These are phyloP conservation scores for Crax fasciolata DNA, from an alignment of 2,797 vertebrate genomes.

Conservation along the genomic window DNA sequence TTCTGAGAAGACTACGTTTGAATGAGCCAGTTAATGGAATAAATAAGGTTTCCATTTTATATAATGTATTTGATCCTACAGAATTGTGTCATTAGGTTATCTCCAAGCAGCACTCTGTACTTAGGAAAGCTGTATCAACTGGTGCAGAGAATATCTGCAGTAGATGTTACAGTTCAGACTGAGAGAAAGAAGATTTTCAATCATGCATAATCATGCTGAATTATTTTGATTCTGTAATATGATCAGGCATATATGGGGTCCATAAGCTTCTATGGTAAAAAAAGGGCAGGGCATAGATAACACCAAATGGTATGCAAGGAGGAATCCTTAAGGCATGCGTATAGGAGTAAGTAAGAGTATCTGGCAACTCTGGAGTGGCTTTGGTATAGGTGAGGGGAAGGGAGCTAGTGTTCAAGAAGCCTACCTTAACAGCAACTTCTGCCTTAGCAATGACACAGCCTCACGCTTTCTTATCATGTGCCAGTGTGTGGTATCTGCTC, in stretches of 20 bases:
- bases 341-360: not conserved
- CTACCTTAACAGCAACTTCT: slow-evolving; percentile 48
- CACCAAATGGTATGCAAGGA: not conserved
- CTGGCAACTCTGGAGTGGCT: not conserved
- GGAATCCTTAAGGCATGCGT: not conserved
- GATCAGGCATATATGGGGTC: not conserved
- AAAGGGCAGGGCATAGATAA: not conserved
- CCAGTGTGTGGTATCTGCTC: slow-evolving; percentile 30
- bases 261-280: not conserved
- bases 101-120: not conserved
- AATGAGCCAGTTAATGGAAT: not conserved
- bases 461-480: slow-evolving; percentile 5
- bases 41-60: not conserved
- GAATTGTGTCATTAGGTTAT: not conserved
- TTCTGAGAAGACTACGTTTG: not conserved
- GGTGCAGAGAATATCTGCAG: not conserved
- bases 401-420: slow-evolving; percentile 4
- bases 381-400: slow-evolving; percentile 10
- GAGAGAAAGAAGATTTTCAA: not conserved
- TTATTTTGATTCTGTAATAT: not conserved
- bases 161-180: not conserved
- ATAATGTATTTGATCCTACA: not conserved
- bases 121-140: not conserved
- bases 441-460: slow-evolving; percentile 30
- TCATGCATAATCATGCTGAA: not conserved